A percentile compares a stretch with the other conserved stretches of the same genome.
Conservation (phyloP, 2,797 vertebrate species). For the Ibycter americanus region DNA sequence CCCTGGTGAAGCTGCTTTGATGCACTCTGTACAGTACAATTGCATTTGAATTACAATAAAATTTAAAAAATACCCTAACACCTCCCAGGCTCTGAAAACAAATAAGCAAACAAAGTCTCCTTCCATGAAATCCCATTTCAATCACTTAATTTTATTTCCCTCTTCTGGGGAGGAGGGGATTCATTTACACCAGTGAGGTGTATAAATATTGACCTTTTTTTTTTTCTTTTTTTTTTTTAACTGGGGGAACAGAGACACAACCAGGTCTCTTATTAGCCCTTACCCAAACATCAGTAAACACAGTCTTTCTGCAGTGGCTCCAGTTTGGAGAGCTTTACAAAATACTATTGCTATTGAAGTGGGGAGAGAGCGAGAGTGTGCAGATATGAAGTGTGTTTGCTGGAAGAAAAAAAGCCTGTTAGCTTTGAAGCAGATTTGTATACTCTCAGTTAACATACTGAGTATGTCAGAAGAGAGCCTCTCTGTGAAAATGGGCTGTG, state of each 20-base stretch:
- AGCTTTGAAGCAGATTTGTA: constrained; percentile 52
- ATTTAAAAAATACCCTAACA: neutral
- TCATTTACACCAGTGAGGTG: constrained; percentile 4
- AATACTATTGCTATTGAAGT: constrained; percentile 41
- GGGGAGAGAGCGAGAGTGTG: neutral
- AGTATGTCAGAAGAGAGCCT: constrained; percentile 2
- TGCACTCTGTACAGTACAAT: neutral
- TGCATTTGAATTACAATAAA: neutral
- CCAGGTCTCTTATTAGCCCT: constrained; percentile 25
- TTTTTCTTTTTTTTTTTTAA: neutral
- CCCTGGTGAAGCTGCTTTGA: neutral
- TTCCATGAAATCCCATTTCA: neutral
- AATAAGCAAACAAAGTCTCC: neutral
- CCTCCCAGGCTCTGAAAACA: neutral
- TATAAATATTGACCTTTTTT: constrained; percentile 57
- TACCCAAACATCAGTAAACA: constrained; percentile 45
- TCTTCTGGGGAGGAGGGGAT: neutral
- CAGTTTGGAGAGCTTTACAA: constrained; percentile 41
- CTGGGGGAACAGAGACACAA: neutral
- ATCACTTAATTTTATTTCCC: constrained; percentile 26
- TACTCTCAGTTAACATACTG: neutral
- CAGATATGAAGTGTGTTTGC: constrained; percentile 40
- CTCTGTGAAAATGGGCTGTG: constrained; percentile 1
- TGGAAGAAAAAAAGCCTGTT: neutral
- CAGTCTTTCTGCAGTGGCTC: constrained; percentile 9